A percentile compares a stretch with the other conserved stretches of the same genome.
phyloP scores from a whole-genome alignment of 2,888 invertebrate species.

The Plusia festucae region DNA sequence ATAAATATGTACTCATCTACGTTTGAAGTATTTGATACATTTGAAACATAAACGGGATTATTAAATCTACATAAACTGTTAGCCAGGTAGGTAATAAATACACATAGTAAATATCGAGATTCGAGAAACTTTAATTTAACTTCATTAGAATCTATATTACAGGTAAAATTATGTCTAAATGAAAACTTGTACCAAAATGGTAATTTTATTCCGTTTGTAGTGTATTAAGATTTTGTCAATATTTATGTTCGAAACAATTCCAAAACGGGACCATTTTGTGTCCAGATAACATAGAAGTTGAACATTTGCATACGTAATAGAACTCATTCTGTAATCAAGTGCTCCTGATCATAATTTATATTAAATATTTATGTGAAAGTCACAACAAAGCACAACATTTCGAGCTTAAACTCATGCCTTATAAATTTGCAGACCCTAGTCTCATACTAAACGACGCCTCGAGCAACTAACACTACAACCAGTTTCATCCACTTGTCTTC shows the following conservation, averaged over 20 bases:
- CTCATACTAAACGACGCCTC: constrained; percentile 72
- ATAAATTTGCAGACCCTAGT: constrained; percentile 72
- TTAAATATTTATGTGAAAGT: constrained; percentile 68
- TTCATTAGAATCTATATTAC: constrained; percentile 10
- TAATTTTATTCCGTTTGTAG: constrained; percentile 9
- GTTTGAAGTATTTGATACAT: constrained; percentile 3
- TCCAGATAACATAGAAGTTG: constrained; percentile 17
- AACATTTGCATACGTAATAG: constrained; percentile 45
- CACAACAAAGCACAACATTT: constrained; percentile 71
- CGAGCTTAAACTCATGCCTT: constrained; percentile 69
- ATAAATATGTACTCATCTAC: neutral
- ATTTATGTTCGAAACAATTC: constrained; percentile 24
- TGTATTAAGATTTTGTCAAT: constrained; percentile 18
- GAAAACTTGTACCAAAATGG: constrained; percentile 7
- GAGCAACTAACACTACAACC: constrained; percentile 67
- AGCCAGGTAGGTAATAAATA: constrained; percentile 5
- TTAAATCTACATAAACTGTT: constrained; percentile 9
- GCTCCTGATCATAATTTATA: constrained; percentile 54
- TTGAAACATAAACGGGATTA: neutral
- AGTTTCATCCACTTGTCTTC: constrained; percentile 66
- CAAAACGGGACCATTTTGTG: constrained; percentile 26
- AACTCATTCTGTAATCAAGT: constrained; percentile 52
- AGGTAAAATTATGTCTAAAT: constrained; percentile 10
- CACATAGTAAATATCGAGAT: neutral
- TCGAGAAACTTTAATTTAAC: neutral